phyloP scores from a whole-genome alignment of 1,140 invertebrate genomes.

The Drosophila auraria region DNA sequence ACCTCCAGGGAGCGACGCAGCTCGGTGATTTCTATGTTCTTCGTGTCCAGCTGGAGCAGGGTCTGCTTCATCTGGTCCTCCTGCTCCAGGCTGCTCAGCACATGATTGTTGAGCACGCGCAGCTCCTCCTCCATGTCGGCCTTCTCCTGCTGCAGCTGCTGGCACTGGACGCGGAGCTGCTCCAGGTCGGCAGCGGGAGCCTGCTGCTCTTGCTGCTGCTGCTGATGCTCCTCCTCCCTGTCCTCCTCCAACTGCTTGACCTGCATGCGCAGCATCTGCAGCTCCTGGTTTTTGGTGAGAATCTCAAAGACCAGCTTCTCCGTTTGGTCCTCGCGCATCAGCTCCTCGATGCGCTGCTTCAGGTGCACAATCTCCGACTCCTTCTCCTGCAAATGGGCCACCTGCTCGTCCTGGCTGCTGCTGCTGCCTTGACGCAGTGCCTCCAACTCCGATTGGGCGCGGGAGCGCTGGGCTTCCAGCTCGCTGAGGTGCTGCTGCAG shows the following conservation, averaged over 20 bases:
- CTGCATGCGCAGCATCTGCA: slow-evolving; percentile 71
- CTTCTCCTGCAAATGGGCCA: slow-evolving; percentile 72
- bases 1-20: slow-evolving; percentile 66
- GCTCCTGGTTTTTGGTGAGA: slow-evolving; percentile 82
- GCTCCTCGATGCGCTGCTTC: slow-evolving; percentile 84
- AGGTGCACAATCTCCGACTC: slow-evolving; percentile 84
- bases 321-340: slow-evolving; percentile 84
- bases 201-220: neutral
- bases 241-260: slow-evolving; percentile 72
- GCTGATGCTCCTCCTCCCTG: slow-evolving; percentile 16
- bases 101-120: slow-evolving; percentile 83
- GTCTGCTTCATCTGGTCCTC: slow-evolving; percentile 80
- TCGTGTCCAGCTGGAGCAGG: slow-evolving; percentile 75
- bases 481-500: neutral
- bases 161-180: slow-evolving; percentile 47
- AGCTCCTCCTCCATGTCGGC: slow-evolving; percentile 81
- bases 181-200: slow-evolving; percentile 5
- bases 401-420: slow-evolving; percentile 52
- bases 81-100: slow-evolving; percentile 70
- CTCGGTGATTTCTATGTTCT: slow-evolving; percentile 79
- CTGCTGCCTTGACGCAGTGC: slow-evolving; percentile 19
- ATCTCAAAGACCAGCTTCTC: slow-evolving; percentile 81
- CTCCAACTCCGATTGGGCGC: slow-evolving; percentile 18
- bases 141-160: slow-evolving; percentile 65
- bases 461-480: neutral